Evolutionary conservation across 2,888 invertebrate genomes (phyloP), one percentile per base, ranked within the genome.

Genomic region (Nebria salina): DNA sequence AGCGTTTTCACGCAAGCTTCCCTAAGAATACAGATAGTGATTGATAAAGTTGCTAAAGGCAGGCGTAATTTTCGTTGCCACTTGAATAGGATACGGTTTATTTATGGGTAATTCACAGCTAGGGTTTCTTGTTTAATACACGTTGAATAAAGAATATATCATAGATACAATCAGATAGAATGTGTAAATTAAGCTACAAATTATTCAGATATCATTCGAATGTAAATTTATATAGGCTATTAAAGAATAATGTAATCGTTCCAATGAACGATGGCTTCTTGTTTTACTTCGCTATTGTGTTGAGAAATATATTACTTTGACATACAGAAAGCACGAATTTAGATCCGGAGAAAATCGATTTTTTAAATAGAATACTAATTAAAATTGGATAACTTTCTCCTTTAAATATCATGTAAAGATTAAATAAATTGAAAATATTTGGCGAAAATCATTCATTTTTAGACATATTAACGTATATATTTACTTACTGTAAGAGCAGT

Each of bases 131-230:
- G 54, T 54, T 54, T 54, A 54, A 54, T 54, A 54, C 43, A 9
- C 54, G 8, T 8, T 13, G 11, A 54, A 13, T 54, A 54, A 11
- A 54, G 13, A 54, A 13, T 54, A 54, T 54, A 54, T 70, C 70
- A 70, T 70, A 70, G 70, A 70, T 70, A 70, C 13, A 20, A 70
- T 70, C 70, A 70, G 13, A 26, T 8, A 70, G 70, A 70, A 70
- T 70, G 70, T 70, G 70, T 70, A 70, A 70, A 70, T 70, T 70
- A 34, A 70, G 70, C 34, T 70, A 70, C 70, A 70, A 70, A 70
- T 70, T 70, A 70, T 70, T 70, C 70, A 20, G 70, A 70, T 70
- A 70, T 70, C 70, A 70, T 70, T 70, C 70, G 70, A 70, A 70
- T 70, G 70, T 15, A 70, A 70, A 70, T 70, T 70, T 20, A 70